Evolutionary conservation across 2,888 invertebrate genomes (phyloP).

Genomic region (Abrostola triplasia): DNA sequence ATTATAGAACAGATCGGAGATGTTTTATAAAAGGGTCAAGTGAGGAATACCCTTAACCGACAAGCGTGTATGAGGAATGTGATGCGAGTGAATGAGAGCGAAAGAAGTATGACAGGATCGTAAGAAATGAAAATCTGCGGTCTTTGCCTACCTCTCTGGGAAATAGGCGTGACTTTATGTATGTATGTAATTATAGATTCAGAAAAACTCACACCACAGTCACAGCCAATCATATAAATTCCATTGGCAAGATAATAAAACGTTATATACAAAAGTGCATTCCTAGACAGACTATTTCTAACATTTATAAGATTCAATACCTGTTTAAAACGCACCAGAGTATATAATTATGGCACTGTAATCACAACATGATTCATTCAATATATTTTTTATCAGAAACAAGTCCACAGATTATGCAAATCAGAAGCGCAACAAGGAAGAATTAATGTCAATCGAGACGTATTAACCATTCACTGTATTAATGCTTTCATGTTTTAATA

Average conservation of each 20-base stretch:
- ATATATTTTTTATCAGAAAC: conserved; percentile 59
- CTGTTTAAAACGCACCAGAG: conserved; percentile 32
- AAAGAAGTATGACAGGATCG: no score
- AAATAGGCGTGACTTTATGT: no score
- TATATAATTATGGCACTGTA: conserved; percentile 32
- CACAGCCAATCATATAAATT: no score
- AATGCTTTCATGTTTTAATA: conserved; percentile 63
- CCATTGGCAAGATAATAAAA: background rate
- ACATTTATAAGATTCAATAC: conserved; percentile 20
- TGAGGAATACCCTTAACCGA: no score
- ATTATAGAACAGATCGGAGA: no score
- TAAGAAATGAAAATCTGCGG: no score
- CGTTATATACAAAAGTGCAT: conserved; percentile 8
- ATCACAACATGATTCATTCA: conserved; percentile 49
- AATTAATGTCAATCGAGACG: conserved; percentile 76
- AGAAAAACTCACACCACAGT: no score
- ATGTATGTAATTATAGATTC: no score
- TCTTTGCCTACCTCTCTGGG: no score
- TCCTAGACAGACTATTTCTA: conserved; percentile 18
- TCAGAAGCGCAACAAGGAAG: conserved; percentile 73
- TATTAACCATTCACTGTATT: conserved; percentile 68
- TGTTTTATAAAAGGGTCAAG: no score
- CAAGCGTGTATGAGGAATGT: no score
- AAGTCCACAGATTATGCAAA: conserved; percentile 76
- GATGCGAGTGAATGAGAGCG: no score